phyloP scores from a whole-genome alignment of 92 coral and sea anemone species.

The Palythoa heliodiscus region DNA sequence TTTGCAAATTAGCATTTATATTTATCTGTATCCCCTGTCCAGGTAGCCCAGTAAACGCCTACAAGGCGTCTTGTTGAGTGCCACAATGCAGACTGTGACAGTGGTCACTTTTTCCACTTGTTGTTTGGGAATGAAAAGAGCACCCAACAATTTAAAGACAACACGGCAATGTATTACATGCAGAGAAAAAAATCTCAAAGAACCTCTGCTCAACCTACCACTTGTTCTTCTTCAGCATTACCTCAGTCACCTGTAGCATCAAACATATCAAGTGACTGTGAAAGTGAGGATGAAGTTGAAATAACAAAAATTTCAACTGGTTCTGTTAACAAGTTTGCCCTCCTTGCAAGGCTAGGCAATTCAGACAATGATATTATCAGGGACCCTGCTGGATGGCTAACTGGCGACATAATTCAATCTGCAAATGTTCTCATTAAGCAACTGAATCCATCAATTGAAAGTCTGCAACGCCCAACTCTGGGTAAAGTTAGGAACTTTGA shows the following conservation, averaged over 20 bases:
- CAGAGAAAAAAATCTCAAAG: background rate
- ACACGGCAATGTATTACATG: background rate
- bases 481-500: background rate
- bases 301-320: constrained; percentile 8
- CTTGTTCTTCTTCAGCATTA: background rate
- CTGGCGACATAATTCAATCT: constrained; percentile 43
- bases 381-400: constrained; percentile 49
- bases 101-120: constrained; percentile 36
- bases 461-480: background rate
- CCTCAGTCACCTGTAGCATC: background rate
- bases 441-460: constrained; percentile 20
- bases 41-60: background rate
- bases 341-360: constrained; percentile 29
- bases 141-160: background rate
- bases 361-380: constrained; percentile 30
- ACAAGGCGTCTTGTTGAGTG: constrained; percentile 12
- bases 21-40: too few relatives aligned
- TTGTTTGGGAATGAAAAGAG: background rate
- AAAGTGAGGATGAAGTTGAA: background rate
- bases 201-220: constrained; percentile 2
- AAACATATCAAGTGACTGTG: background rate
- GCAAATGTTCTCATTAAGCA: constrained; percentile 33
- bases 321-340: constrained; percentile 11
- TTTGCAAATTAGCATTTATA: too few relatives aligned
- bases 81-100: constrained; percentile 18